Conservation (phyloP, 2,113 vertebrate genomes). For the Dipodomys spectabilis region DNA sequence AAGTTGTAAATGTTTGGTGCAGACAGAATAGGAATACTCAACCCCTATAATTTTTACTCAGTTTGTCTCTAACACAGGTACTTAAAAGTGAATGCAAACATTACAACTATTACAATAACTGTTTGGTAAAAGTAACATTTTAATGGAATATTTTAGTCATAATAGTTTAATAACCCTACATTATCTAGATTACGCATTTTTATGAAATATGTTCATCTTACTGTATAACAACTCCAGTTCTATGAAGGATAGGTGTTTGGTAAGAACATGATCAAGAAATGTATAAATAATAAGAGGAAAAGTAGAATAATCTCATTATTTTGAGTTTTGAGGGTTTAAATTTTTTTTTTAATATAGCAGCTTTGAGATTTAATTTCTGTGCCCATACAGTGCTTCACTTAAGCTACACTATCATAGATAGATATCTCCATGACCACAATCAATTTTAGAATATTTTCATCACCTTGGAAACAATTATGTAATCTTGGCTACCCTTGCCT, state of each 20-base stretch:
- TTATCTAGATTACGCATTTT: not conserved
- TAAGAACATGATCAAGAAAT: slow-evolving; percentile 15
- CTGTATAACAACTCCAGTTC: not conserved
- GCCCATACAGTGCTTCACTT: not conserved
- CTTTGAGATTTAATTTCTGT: not conserved
- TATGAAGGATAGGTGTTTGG: not conserved
- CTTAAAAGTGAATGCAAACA: not conserved
- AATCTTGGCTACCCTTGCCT: not conserved
- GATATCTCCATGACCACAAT: not conserved
- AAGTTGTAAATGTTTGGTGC: not conserved
- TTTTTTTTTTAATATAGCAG: not conserved
- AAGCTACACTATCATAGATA: not conserved
- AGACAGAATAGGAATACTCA: not conserved
- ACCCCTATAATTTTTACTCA: not conserved
- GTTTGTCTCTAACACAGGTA: not conserved
- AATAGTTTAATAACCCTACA: not conserved
- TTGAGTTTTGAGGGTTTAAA: no score
- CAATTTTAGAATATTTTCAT: not conserved
- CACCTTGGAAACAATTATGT: not conserved
- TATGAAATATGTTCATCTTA: not conserved
- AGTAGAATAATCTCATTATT: not conserved
- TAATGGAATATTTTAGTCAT: not conserved
- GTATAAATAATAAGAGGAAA: not conserved
- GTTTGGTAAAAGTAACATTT: not conserved
- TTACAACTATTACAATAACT: not conserved